These are phyloP conservation scores for Rhagologus leucostigma DNA, from an alignment of 2,113 vertebrate genomes.

Conservation along the genomic window DNA sequence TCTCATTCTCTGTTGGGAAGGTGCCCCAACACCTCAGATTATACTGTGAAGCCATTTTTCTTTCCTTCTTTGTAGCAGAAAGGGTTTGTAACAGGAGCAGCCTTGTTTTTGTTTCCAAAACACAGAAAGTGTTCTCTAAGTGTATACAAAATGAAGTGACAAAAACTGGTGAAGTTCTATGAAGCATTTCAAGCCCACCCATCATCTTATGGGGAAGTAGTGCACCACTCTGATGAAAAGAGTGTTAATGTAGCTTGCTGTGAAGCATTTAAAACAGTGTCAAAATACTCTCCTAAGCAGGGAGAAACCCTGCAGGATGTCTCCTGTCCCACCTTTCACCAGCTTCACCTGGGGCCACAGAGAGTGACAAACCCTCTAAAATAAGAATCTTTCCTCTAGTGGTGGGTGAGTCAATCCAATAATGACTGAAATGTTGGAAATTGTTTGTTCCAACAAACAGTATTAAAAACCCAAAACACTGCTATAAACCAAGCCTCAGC, in stretches of 20 bases:
- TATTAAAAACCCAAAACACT: neutral
- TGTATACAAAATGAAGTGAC: neutral
- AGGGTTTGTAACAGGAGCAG: neutral
- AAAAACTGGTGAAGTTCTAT: neutral
- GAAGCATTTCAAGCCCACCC: neutral
- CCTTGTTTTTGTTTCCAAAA: neutral
- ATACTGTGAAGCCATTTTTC: neutral
- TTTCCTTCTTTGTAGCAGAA: neutral
- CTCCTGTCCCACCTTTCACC: neutral
- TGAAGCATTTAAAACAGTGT: neutral
- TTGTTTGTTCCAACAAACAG: neutral
- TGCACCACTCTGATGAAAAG: neutral
- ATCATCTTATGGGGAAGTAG: neutral
- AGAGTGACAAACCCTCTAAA: neutral
- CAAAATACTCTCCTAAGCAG: neutral
- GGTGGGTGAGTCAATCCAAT: neutral
- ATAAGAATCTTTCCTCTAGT: neutral
- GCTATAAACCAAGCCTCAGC: neutral
- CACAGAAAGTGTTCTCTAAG: neutral
- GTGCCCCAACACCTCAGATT: neutral
- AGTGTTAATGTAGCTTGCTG: neutral
- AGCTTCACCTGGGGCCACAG: neutral
- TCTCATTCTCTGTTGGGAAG: neutral
- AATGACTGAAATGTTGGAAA: neutral
- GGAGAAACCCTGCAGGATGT: neutral